Percentiles rank a stretch among this genome's conserved stretches.
phyloP scores from a whole-genome alignment of 2,888 invertebrate genomes.

The Oscheius myriophilus region DNA sequence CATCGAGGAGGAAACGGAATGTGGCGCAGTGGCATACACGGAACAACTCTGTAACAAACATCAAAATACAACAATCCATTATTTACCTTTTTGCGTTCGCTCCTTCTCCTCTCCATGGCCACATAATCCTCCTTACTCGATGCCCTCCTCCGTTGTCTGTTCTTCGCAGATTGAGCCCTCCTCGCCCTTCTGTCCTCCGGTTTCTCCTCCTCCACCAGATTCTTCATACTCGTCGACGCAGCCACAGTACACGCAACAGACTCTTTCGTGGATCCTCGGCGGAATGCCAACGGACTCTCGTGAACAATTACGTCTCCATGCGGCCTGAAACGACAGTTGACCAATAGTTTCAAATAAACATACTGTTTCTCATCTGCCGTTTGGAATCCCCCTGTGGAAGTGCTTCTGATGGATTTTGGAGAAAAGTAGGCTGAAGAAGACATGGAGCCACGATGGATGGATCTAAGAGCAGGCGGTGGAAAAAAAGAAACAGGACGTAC shows the following conservation, averaged over 20 bases:
- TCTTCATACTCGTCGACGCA: constrained; percentile 36
- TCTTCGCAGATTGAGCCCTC: constrained; percentile 36
- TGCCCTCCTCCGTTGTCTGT: constrained; percentile 31
- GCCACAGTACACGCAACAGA: constrained; percentile 41
- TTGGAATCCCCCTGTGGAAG: constrained; percentile 13
- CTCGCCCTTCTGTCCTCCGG: constrained; percentile 32
- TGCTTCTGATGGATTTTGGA: constrained; percentile 23
- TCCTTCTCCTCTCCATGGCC: constrained; percentile 26
- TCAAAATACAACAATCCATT: not conserved
- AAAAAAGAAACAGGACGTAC: not conserved
- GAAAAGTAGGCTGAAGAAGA: constrained; percentile 31
- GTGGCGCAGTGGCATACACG: constrained; percentile 30
- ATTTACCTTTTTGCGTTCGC: constrained; percentile 15
- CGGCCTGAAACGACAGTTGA: not conserved
- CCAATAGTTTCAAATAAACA: not conserved
- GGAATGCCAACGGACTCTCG: constrained; percentile 43
- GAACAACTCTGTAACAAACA: constrained; percentile 11
- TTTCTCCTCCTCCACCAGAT: constrained; percentile 22
- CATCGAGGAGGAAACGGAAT: constrained; percentile 33
- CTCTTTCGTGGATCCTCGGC: constrained; percentile 45
- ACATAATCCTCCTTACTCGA: constrained; percentile 31
- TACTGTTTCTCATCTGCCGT: constrained; percentile 2
- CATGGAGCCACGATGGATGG: constrained; percentile 6
- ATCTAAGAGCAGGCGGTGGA: not conserved
- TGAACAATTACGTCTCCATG: constrained; percentile 39